Conservation (phyloP, 2,888 invertebrate species). For the Dryomyza anilis region DNA sequence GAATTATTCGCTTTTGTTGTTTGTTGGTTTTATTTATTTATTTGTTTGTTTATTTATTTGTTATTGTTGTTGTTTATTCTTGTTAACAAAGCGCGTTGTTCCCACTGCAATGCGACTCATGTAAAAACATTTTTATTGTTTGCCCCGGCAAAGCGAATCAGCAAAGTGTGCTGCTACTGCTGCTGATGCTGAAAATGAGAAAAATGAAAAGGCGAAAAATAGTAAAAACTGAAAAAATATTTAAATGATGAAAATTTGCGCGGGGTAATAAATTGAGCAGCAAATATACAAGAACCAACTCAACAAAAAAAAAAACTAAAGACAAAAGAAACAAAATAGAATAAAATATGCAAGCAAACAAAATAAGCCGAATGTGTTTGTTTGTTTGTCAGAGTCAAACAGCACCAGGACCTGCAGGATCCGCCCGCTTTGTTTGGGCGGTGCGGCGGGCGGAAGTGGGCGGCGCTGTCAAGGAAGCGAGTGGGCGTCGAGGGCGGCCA, state of each 20-base stretch:
- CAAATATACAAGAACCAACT: conserved; percentile 7
- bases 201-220: neutral
- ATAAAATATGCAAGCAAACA: conserved; percentile 3
- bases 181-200: neutral
- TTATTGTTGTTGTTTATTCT: conserved; percentile 12
- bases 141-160: neutral
- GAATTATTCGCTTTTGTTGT: neutral
- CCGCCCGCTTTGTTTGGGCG: neutral
- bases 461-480: neutral
- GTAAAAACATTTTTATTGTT: neutral
- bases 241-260: conserved; percentile 1
- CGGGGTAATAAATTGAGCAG: conserved; percentile 21
- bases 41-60: neutral
- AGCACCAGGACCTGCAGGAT: neutral
- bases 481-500: neutral
- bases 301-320: neutral
- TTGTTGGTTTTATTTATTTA: neutral
- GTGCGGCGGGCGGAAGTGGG: neutral
- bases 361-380: conserved; percentile 11
- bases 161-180: neutral
- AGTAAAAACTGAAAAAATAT: neutral
- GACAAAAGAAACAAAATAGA: neutral
- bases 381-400: conserved; percentile 9
- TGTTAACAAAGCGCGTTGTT: conserved; percentile 5
- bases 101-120: conserved; percentile 8